A percentile compares a stretch with the other conserved stretches of the same genome.
phyloP scores from a whole-genome alignment of 1,140 invertebrate genomes.

The Euglossa dilemma region DNA sequence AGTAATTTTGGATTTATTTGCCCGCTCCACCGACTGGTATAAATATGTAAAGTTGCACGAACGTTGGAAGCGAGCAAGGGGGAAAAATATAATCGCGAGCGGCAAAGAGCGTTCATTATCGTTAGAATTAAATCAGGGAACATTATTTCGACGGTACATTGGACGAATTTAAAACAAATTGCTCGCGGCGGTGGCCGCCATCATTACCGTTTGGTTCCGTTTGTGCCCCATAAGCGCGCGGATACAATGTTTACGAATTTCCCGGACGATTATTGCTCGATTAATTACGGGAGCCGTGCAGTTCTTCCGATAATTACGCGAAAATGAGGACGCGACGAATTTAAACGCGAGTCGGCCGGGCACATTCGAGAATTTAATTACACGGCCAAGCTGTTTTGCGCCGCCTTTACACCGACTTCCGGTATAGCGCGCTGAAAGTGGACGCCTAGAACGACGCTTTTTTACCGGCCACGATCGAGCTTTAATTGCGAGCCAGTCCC shows the following conservation, averaged over 20 bases:
- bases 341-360: too few relatives aligned
- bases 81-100: neutral
- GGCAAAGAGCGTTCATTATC: neutral
- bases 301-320: constrained; percentile 1
- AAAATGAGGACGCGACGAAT: neutral
- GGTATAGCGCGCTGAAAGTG: neutral
- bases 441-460: neutral
- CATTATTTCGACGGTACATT: neutral
- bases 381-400: neutral
- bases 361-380: neutral
- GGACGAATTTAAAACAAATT: neutral
- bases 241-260: neutral
- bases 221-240: neutral
- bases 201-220: neutral
- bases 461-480: neutral
- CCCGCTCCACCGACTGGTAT: too few relatives aligned
- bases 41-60: too few relatives aligned
- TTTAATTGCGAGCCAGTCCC: neutral
- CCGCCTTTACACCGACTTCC: neutral
- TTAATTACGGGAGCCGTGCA: neutral
- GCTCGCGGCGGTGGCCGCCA: too few relatives aligned
- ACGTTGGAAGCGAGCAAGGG: neutral
- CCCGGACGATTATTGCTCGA: neutral
- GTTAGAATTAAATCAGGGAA: too few relatives aligned
- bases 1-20: too few relatives aligned